Evolutionary conservation across 2,888 invertebrate species (phyloP), one percentile per base, ranked within the genome.

Genomic region (Poecilus cupreus): DNA sequence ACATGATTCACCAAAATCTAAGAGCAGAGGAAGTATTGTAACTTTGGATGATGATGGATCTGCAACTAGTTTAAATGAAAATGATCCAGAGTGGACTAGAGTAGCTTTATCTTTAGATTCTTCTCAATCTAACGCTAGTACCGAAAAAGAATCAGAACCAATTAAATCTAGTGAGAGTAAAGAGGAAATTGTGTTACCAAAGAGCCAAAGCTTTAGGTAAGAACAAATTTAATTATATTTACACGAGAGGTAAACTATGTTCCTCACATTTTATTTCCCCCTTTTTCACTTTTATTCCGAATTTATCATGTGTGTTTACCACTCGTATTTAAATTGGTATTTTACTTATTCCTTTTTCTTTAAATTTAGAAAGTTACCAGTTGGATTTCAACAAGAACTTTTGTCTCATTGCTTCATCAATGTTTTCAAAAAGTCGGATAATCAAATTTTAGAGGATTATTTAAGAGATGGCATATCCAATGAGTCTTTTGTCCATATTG

Each of bases 361-460:
- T 57, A 80, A 24, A 79, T 87, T 79, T 84, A 92, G 92, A 83
- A 87, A 89, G 83, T 87, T 92, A 84, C 90, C 92, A 4, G 84
- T 86, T 0, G 87, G 88, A 78, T 93, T 93, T 85, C 91, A 91
- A 82, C 89, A 89, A 84, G 91, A 92, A 85, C 89, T 93, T 18
- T 87, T 92, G 70, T 86, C 89, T 43, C 85, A 89, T 46, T 92
- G 92, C 84, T 89, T 91, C 82, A 86, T 90, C 11, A 89, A 89
- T 82, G 86, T 89, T 3, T 87, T 89, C 3, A 84, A 84, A 54
- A 87, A 86, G 82, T 83, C 87, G 3, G 88, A 89, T 43, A 87
- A 86, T 22, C 86, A 87, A 5, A 82, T 88, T 1, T 85, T 89
- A 10, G 88, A 89, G 79, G 89, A 89, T 82, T 85, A 88, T 43